Percentiles rank a stretch among this genome's conserved stretches.
phyloP scores from a whole-genome alignment of 2,113 vertebrate species.

The Cathartes aura region DNA sequence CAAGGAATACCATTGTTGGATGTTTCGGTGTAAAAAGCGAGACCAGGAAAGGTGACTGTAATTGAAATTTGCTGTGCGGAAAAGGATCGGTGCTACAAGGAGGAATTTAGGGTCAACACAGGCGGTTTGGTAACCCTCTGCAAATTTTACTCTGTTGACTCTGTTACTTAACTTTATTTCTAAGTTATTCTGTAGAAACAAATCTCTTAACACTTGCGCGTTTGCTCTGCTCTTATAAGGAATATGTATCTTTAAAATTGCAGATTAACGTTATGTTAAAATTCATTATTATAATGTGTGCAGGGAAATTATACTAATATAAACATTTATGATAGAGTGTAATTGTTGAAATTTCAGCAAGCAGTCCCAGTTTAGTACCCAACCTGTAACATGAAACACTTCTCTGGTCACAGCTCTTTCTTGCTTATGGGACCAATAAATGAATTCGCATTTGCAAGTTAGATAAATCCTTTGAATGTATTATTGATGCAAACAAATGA shows the following conservation, averaged over 20 bases:
- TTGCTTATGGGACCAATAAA: constrained; percentile 79
- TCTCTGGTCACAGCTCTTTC: constrained; percentile 52
- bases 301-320: neutral
- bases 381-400: constrained; percentile 8
- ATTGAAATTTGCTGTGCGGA: neutral
- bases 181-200: neutral
- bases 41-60: neutral
- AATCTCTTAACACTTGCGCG: fast-evolving
- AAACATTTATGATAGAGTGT: constrained; percentile 2
- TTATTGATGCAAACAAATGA: constrained; percentile 85
- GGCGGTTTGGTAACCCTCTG: neutral
- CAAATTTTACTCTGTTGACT: neutral
- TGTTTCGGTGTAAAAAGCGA: neutral
- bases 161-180: neutral
- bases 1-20: neutral
- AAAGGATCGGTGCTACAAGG: neutral
- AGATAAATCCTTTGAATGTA: constrained; percentile 85
- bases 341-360: constrained; percentile 27
- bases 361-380: neutral
- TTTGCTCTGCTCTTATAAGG: neutral
- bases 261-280: neutral
- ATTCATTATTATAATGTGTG: neutral
- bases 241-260: neutral
- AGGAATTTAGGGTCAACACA: neutral
- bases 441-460: constrained; percentile 85